Evolutionary conservation across 2,113 vertebrate genomes (phyloP).

Genomic region (Cettia cetti): DNA sequence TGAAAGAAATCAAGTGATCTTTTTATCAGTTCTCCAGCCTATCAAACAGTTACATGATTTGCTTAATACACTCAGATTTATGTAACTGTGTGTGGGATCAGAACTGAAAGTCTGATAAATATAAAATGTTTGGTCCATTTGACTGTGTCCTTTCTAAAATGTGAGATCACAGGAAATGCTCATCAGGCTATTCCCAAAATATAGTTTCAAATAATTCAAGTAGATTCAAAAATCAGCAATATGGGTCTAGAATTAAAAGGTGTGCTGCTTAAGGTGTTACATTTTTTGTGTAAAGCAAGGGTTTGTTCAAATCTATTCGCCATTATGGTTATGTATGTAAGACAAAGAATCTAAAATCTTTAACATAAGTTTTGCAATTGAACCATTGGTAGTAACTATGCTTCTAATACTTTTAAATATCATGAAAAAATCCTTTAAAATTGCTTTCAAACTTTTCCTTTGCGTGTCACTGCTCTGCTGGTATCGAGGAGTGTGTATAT

Average conservation of each 20-base stretch:
- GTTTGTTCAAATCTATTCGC: background rate
- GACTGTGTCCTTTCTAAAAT: background rate
- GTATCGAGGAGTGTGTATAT: background rate
- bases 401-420: conserved; percentile 11
- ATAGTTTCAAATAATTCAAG: background rate
- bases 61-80: background rate
- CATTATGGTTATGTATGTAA: background rate
- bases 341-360: conserved; percentile 34
- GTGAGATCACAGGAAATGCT: background rate
- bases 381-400: background rate
- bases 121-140: background rate
- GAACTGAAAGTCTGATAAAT: background rate
- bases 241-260: background rate
- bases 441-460: conserved; percentile 4
- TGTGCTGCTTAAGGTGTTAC: background rate
- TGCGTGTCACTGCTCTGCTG: background rate
- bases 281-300: background rate
- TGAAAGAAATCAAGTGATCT: background rate
- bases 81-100: background rate
- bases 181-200: background rate
- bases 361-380: conserved; percentile 22
- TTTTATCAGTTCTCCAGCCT: background rate
- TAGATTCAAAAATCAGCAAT: background rate
- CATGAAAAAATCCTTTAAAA: background rate
- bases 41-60: background rate